phyloP scores from a whole-genome alignment of 2,888 invertebrate species.

The Epirrhoe alternata region DNA sequence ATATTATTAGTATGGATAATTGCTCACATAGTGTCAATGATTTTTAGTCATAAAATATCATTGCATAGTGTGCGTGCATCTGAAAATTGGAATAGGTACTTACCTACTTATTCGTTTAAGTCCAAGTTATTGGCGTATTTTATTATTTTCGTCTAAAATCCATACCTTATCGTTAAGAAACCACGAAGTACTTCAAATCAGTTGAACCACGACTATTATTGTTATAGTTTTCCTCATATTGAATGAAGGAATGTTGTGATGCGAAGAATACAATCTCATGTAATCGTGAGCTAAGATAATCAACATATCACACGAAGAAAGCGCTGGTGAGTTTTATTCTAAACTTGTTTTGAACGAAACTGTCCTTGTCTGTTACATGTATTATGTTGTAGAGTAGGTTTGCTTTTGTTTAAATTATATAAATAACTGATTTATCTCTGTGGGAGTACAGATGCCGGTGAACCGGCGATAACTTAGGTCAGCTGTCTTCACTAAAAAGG shows the following conservation, averaged over 20 bases:
- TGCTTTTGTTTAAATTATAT: constrained; percentile 17
- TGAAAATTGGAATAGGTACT: too few species aligned
- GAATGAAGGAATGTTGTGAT: not conserved
- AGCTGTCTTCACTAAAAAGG: constrained; percentile 15
- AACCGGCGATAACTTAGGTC: constrained; percentile 8
- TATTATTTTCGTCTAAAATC: not conserved
- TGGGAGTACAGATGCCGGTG: not conserved
- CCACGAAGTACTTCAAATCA: not conserved
- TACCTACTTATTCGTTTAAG: too few species aligned
- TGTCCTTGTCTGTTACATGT: not conserved
- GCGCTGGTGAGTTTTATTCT: constrained; percentile 15
- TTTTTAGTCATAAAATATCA: too few species aligned
- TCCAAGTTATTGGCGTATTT: not conserved
- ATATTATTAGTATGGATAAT: too few species aligned
- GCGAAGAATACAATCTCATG: not conserved
- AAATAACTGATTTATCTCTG: constrained; percentile 4
- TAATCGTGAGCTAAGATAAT: not conserved
- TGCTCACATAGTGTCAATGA: too few species aligned
- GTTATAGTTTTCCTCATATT: constrained; percentile 14
- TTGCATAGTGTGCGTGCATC: too few species aligned
- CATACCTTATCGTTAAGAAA: not conserved
- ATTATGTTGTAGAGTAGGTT: not conserved
- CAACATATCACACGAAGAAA: constrained; percentile 2
- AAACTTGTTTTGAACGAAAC: constrained; percentile 9
- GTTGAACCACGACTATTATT: constrained; percentile 21